A percentile compares a stretch with the other conserved stretches of the same genome.
Conservation (phyloP, 2,797 vertebrate species). For the Gobio occitaniae region DNA sequence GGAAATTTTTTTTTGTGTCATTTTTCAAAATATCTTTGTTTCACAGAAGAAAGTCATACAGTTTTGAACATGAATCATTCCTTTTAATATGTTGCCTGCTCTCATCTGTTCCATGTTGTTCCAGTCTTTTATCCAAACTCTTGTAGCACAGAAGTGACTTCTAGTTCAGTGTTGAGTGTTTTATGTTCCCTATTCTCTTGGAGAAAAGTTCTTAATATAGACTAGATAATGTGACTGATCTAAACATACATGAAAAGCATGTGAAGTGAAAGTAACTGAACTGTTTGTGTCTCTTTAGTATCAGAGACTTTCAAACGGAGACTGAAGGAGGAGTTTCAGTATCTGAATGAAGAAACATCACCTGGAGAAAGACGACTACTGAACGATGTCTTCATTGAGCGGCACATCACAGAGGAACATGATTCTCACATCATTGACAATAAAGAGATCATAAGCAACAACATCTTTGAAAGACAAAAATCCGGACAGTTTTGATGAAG, state of each 20-base stretch:
- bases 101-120: not conserved
- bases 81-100: no score
- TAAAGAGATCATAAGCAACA: not conserved
- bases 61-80: no score
- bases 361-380: not conserved
- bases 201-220: not conserved
- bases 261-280: not conserved
- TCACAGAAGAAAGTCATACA: no score
- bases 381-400: not conserved
- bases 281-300: not conserved
- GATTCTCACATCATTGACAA: not conserved
- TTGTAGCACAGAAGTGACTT: not conserved
- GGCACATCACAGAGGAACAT: not conserved
- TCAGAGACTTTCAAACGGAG: not conserved
- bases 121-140: not conserved
- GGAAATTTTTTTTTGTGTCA: no score
- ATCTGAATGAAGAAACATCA: not conserved
- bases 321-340: not conserved
- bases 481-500: not conserved
- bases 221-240: not conserved
- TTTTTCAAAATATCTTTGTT: no score
- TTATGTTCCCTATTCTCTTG: not conserved
- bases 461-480: not conserved
- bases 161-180: not conserved
- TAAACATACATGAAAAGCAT: not conserved